Evolutionary conservation across 2,888 invertebrate genomes (phyloP).

Genomic region (Bhutanitis thaidina): DNA sequence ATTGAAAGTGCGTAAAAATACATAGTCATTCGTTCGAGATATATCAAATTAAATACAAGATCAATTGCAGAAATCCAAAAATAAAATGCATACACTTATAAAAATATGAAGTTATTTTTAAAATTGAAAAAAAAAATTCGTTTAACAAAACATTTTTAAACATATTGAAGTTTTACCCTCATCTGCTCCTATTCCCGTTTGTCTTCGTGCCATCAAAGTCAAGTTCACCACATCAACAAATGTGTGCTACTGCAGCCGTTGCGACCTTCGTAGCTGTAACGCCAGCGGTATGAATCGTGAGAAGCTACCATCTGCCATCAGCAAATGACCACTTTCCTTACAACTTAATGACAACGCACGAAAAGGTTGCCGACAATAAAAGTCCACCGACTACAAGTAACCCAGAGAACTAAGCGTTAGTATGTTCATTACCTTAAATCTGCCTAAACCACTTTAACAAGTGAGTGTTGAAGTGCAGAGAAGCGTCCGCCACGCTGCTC

Average conservation of each 20-base stretch:
- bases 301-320: conserved; percentile 16
- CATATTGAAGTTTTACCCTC: conserved; percentile 11
- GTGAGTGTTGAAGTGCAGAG: no score
- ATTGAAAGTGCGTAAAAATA: no score
- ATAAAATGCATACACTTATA: no score
- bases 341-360: conserved; percentile 12
- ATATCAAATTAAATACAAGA: no score
- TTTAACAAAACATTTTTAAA: no score
- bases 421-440: no score
- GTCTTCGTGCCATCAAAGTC: conserved; percentile 2
- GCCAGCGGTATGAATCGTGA: not conserved
- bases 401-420: not conserved
- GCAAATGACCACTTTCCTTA: conserved; percentile 23
- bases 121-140: no score
- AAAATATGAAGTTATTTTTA: no score
- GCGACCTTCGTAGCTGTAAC: conserved; percentile 14
- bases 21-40: no score
- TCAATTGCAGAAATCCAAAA: no score
- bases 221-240: conserved; percentile 16
- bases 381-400: not conserved
- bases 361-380: not conserved
- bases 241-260: not conserved
- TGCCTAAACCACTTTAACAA: no score
- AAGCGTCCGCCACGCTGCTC: no score
- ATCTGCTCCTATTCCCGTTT: not conserved